Conservation (phyloP, 2,797 vertebrate genomes). For the Semotilus atromaculatus region DNA sequence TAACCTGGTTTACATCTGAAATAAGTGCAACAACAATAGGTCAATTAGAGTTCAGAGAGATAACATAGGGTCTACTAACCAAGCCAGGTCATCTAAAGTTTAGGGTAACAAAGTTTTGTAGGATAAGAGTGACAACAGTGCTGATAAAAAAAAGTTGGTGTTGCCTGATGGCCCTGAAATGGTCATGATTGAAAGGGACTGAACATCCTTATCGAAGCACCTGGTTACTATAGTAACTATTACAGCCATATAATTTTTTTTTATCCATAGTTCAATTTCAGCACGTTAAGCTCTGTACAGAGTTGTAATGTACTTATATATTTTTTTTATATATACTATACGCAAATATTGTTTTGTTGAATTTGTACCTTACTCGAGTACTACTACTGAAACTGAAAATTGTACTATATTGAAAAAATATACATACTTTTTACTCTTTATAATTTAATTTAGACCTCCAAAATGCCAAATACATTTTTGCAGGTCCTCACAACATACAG, state of each 20-base stretch:
- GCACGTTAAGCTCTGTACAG: not conserved
- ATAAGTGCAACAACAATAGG: not conserved
- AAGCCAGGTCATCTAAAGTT: conserved; percentile 5
- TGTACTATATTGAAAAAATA: not conserved
- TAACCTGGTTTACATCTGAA: conserved; percentile 3
- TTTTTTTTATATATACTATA: not conserved
- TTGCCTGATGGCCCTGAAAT: not conserved
- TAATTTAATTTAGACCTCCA: not conserved
- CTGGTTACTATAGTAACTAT: not conserved
- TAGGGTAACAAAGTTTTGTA: not conserved
- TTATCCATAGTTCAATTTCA: not conserved
- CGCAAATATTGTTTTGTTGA: not conserved
- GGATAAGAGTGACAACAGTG: not conserved
- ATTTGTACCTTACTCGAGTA: not conserved
- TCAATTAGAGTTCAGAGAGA: not conserved
- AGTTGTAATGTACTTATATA: not conserved
- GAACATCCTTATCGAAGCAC: no score
- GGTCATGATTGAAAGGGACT: not conserved
- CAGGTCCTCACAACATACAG: not conserved
- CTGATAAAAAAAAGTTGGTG: not conserved
- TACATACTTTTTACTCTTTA: not conserved
- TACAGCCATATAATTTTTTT: not conserved
- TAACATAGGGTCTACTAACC: not conserved
- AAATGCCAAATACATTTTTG: not conserved
- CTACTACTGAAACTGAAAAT: not conserved